Evolutionary conservation across 2,113 vertebrate genomes (phyloP).

Genomic region (Lepisosteus osseus): DNA sequence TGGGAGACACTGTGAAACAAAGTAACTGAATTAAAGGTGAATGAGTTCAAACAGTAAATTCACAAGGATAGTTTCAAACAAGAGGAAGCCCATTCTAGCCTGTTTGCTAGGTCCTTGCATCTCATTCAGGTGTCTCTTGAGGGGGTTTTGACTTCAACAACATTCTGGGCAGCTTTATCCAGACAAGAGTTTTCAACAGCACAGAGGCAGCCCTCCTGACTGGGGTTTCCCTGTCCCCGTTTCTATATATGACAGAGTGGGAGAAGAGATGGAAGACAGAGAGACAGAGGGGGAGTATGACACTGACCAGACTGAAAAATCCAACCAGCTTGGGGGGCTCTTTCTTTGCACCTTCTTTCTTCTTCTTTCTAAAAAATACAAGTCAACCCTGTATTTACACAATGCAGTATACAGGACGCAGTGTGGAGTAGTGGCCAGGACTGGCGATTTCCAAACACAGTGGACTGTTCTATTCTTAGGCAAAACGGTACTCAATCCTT

Average conservation of each 20-base stretch:
- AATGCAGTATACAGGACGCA: too few relatives aligned
- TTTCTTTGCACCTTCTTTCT: constrained; percentile 20
- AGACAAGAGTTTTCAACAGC: neutral
- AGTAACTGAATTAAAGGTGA: too few relatives aligned
- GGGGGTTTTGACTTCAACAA: too few relatives aligned
- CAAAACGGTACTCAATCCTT: neutral
- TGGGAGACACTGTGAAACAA: too few relatives aligned
- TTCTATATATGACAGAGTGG: neutral
- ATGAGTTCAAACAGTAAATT: too few relatives aligned
- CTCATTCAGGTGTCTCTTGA: too few relatives aligned
- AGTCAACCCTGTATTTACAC: neutral
- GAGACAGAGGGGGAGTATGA: neutral
- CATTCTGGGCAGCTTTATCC: neutral
- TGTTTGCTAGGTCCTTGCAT: too few relatives aligned
- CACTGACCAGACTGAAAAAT: constrained; percentile 43
- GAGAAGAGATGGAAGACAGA: neutral
- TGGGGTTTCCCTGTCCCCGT: neutral
- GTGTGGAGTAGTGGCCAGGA: too few relatives aligned
- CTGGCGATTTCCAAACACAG: too few relatives aligned
- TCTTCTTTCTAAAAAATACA: constrained; percentile 19
- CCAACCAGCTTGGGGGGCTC: constrained; percentile 28
- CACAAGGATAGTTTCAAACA: too few relatives aligned
- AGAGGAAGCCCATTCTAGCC: too few relatives aligned
- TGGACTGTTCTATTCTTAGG: neutral
- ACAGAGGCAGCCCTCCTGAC: neutral